Percentiles rank a stretch among this genome's conserved stretches.
These are phyloP conservation scores for Valencia hispanica DNA, from an alignment of 2,797 vertebrate genomes.

Conservation along the genomic window DNA sequence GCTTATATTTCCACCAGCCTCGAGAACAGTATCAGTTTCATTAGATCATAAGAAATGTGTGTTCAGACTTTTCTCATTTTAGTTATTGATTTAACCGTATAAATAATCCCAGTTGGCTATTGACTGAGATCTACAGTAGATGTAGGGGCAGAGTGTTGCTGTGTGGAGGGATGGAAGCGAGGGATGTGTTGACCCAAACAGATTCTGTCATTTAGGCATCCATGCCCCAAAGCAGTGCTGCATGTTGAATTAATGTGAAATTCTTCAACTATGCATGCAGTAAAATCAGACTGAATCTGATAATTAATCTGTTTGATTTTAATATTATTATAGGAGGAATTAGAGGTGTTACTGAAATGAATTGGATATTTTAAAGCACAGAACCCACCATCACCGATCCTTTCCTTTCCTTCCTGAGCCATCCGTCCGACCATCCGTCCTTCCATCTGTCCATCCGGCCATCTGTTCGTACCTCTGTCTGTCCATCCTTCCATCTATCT, in stretches of 20 bases:
- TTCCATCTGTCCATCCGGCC: too few relatives aligned
- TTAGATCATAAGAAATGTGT: conserved; percentile 7
- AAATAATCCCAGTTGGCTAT: conserved; percentile 22
- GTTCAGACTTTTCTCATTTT: conserved; percentile 23
- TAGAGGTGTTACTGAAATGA: too few relatives aligned
- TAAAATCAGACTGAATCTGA: neutral
- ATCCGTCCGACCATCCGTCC: too few relatives aligned
- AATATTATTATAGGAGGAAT: neutral
- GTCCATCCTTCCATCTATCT: too few relatives aligned
- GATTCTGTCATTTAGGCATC: neutral
- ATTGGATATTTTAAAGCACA: too few relatives aligned
- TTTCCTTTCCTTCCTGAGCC: too few relatives aligned
- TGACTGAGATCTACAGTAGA: neutral
- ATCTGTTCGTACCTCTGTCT: too few relatives aligned
- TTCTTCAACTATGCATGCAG: neutral
- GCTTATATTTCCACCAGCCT: conserved; percentile 26
- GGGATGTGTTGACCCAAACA: neutral
- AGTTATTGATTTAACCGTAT: conserved; percentile 21
- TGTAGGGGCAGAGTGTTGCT: neutral
- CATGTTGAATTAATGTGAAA: neutral
- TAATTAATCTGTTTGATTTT: neutral
- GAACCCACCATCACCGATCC: too few relatives aligned
- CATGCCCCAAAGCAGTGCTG: neutral
- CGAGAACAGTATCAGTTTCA: conserved; percentile 16
- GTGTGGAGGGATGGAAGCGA: neutral